Conservation (phyloP, 2,888 invertebrate species). For the Mamestra brassicae region DNA sequence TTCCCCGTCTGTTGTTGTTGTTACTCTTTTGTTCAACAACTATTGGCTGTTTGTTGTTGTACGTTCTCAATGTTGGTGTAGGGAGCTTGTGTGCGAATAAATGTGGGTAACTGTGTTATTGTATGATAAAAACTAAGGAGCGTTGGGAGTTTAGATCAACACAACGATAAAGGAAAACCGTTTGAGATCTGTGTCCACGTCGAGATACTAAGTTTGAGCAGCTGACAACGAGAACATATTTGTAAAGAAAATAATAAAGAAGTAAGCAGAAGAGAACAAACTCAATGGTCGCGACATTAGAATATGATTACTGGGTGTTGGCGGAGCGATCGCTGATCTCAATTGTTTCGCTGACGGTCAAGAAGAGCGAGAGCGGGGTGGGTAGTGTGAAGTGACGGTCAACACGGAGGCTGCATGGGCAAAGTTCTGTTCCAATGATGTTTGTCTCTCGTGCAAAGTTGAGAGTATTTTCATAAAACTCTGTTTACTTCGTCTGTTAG, state of each 20-base stretch:
- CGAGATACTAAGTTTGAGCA: neutral
- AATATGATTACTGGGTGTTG: constrained; percentile 1
- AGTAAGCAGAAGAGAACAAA: neutral
- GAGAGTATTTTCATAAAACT: too few species aligned
- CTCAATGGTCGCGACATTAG: neutral
- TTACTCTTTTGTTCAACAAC: constrained; percentile 37
- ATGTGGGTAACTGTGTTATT: neutral
- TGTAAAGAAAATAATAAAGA: neutral
- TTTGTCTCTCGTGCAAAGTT: too few species aligned
- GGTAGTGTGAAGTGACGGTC: neutral
- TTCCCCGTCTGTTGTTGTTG: constrained; percentile 31
- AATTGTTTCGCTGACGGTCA: neutral
- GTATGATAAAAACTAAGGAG: neutral
- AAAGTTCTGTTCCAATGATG: neutral
- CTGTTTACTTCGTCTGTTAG: too few species aligned
- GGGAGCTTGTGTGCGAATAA: neutral
- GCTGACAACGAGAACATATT: neutral
- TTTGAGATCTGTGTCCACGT: neutral
- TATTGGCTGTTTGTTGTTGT: constrained; percentile 39
- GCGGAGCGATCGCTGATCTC: constrained; percentile 1
- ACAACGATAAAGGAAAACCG: neutral
- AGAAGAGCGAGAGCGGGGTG: neutral
- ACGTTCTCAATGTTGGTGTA: constrained; percentile 21
- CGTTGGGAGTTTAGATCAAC: constrained; percentile 9
- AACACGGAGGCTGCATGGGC: neutral